A percentile compares a stretch with the other conserved stretches of the same genome.
These are phyloP conservation scores for Leptopilina boulardi DNA, from an alignment of 1,140 invertebrate genomes.

Conservation along the genomic window DNA sequence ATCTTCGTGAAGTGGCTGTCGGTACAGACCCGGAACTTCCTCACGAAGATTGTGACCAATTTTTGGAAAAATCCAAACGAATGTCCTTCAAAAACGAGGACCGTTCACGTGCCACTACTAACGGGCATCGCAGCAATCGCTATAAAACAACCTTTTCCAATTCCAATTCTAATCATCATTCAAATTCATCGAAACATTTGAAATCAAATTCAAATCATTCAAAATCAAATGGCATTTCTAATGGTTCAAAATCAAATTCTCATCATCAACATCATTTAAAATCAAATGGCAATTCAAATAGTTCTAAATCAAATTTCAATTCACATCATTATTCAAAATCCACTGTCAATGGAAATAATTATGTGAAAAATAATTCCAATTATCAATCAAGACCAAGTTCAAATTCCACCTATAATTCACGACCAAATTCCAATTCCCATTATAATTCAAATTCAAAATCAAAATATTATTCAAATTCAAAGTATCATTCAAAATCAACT, in stretches of 20 bases:
- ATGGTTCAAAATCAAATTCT: neutral
- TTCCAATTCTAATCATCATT: conserved; percentile 34
- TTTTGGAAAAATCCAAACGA: conserved; percentile 61
- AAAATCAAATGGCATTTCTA: neutral
- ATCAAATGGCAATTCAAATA: neutral
- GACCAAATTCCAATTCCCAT: neutral
- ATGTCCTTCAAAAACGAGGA: conserved; percentile 49
- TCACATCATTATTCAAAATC: neutral
- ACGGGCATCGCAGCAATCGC: conserved; percentile 27
- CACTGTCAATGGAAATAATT: neutral
- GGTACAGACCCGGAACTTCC: conserved; percentile 69
- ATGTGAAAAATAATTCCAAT: neutral
- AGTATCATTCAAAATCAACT: neutral
- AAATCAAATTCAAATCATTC: neutral
- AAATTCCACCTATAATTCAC: neutral
- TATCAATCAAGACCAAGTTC: neutral
- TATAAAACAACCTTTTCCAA: neutral
- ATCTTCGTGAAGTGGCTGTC: conserved; percentile 71
- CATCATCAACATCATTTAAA: conserved; percentile 40
- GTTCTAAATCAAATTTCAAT: neutral
- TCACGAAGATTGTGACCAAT: conserved; percentile 37
- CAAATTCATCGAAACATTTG: neutral
- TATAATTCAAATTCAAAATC: neutral
- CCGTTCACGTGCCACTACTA: conserved; percentile 34
- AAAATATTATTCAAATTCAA: conserved; percentile 7